These are phyloP conservation scores for Drosophila affinis DNA, from an alignment of 2,888 invertebrate genomes.

Conservation along the genomic window DNA sequence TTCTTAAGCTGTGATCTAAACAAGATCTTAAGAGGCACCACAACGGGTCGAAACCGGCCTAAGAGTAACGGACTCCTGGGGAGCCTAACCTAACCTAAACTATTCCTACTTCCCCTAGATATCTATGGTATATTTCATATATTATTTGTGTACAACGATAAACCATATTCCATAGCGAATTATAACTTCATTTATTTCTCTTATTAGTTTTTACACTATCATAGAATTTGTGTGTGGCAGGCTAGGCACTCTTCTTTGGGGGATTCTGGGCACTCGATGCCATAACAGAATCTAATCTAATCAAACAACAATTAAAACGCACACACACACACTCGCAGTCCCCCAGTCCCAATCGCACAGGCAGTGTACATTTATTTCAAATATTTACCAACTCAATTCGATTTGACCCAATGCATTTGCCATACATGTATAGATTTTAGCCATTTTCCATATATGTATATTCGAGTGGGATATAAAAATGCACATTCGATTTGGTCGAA, in stretches of 20 bases:
- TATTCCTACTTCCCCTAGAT: too few species aligned
- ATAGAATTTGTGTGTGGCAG: not conserved
- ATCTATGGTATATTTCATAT: too few species aligned
- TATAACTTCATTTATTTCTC: slow-evolving; percentile 19
- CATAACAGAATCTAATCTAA: slow-evolving; percentile 44
- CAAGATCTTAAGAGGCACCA: too few species aligned
- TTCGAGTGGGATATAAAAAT: slow-evolving; percentile 31
- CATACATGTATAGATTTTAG: too few species aligned
- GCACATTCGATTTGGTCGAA: slow-evolving; percentile 40
- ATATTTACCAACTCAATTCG: slow-evolving; percentile 49
- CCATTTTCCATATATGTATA: not conserved
- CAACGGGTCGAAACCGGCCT: too few species aligned
- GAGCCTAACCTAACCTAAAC: too few species aligned
- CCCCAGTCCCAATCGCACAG: not conserved
- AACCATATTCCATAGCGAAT: not conserved
- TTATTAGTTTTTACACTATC: slow-evolving; percentile 23
- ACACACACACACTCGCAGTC: slow-evolving; percentile 4
- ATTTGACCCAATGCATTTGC: slow-evolving; percentile 40
- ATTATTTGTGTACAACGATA: too few species aligned
- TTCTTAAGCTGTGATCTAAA: too few species aligned
- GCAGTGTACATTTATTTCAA: slow-evolving; percentile 30
- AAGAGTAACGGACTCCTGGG: too few species aligned
- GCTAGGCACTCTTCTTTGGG: slow-evolving; percentile 14
- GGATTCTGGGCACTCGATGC: slow-evolving; percentile 24
- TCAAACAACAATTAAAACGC: slow-evolving; percentile 46